A percentile compares a stretch with the other conserved stretches of the same genome.
Conservation (phyloP, 2,113 vertebrate species). For the Leuciscus idus region DNA sequence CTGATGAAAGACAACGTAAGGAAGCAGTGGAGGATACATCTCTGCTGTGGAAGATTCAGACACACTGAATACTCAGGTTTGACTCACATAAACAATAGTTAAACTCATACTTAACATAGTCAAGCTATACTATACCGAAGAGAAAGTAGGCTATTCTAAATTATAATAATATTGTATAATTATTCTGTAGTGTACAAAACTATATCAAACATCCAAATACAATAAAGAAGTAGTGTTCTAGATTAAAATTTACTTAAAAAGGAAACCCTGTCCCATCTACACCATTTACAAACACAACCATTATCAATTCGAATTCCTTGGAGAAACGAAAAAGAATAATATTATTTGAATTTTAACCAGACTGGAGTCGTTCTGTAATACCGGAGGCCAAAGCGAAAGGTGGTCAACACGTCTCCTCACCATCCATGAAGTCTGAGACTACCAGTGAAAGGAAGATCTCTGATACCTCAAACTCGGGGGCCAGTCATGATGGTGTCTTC, state of each 20-base stretch:
- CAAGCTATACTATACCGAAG: neutral
- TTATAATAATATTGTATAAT: neutral
- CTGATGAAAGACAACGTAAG: slow-evolving; percentile 86
- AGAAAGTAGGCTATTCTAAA: neutral
- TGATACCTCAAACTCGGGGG: slow-evolving; percentile 53
- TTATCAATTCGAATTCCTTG: neutral
- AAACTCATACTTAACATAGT: slow-evolving; percentile 6
- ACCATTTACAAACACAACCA: neutral
- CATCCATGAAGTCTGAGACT: slow-evolving; percentile 65
- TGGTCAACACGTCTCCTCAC: slow-evolving; percentile 60
- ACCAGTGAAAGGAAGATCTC: slow-evolving; percentile 72
- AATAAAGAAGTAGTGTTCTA: neutral
- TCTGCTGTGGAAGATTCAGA: slow-evolving; percentile 76
- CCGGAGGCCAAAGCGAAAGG: slow-evolving; percentile 59
- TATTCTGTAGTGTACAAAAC: neutral
- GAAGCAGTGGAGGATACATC: slow-evolving; percentile 80
- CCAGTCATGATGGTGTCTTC: neutral
- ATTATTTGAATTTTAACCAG: slow-evolving; percentile 66
- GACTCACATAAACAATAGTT: neutral
- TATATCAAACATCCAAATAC: neutral
- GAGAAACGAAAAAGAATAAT: neutral
- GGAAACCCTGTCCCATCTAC: neutral
- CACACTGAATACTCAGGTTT: slow-evolving; percentile 72
- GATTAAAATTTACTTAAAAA: neutral
- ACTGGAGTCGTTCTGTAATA: slow-evolving; percentile 70